Percentiles rank a stretch among this genome's conserved stretches.
These are phyloP conservation scores for Arenicola marina DNA, from an alignment of 2,888 invertebrate genomes.

Conservation along the genomic window DNA sequence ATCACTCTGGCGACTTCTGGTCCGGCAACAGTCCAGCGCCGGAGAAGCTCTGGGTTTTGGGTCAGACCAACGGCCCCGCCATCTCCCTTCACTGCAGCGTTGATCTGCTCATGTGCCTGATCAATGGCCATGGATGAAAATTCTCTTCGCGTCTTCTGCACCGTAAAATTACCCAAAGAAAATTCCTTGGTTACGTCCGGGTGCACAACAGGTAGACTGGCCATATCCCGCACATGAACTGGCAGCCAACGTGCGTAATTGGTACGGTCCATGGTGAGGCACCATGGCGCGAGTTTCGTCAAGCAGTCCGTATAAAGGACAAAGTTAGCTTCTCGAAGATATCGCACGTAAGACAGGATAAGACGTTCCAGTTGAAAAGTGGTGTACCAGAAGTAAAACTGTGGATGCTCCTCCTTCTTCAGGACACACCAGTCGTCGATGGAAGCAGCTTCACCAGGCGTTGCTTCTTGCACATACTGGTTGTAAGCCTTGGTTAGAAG, in stretches of 20 bases:
- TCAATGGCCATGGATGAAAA: conserved; percentile 17
- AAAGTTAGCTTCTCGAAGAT: conserved; percentile 23
- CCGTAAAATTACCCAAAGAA: conserved; percentile 31
- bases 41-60: conserved; percentile 31
- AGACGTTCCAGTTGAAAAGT: conserved; percentile 15
- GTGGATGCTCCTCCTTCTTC: neutral
- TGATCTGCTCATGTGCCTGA: conserved; percentile 33
- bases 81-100: conserved; percentile 37
- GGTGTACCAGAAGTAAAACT: neutral
- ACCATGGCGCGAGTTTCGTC: conserved; percentile 26
- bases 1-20: conserved; percentile 28
- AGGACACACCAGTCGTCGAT: neutral
- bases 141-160: conserved; percentile 27
- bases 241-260: conserved; percentile 39
- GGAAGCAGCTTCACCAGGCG: neutral
- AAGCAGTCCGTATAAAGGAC: conserved; percentile 19
- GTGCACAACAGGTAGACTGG: conserved; percentile 21
- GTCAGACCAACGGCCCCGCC: conserved; percentile 36
- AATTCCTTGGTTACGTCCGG: conserved; percentile 32
- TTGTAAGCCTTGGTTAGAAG: too few relatives aligned
- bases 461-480: too few relatives aligned
- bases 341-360: conserved; percentile 18
- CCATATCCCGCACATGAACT: conserved; percentile 36
- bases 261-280: conserved; percentile 32
- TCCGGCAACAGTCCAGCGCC: too few relatives aligned